Conservation (phyloP, 2,888 invertebrate genomes). For the Idaea biselata region DNA sequence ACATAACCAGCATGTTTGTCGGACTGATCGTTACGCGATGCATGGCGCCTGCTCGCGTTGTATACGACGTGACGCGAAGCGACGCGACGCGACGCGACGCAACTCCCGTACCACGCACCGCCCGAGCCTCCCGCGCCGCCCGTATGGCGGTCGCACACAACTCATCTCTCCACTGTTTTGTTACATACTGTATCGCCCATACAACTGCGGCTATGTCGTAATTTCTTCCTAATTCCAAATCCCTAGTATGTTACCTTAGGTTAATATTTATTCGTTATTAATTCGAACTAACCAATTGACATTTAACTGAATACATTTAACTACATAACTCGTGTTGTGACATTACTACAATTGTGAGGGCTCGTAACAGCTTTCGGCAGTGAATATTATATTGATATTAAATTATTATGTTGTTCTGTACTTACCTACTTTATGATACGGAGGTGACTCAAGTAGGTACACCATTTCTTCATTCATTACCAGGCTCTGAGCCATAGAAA, state of each 20-base stretch:
- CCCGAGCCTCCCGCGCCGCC: too few species aligned
- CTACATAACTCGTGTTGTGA: conserved; percentile 13
- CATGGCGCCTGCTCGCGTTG: conserved; percentile 54
- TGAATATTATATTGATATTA: conserved; percentile 10
- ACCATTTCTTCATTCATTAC: conserved; percentile 44
- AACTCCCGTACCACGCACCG: conserved; percentile 20
- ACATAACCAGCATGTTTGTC: conserved; percentile 60
- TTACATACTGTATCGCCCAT: conserved; percentile 10
- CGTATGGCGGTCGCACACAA: conserved; percentile 26
- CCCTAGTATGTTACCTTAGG: not conserved
- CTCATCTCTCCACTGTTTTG: not conserved
- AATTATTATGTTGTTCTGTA: conserved; percentile 35
- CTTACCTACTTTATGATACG: conserved; percentile 27
- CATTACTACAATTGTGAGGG: conserved; percentile 13
- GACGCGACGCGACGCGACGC: conserved; percentile 33
- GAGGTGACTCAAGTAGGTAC: conserved; percentile 30
- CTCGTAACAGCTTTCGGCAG: conserved; percentile 2
- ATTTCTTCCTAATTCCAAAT: conserved; percentile 12
- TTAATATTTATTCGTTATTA: not conserved
- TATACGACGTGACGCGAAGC: conserved; percentile 38
- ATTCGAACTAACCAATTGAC: conserved; percentile 21
- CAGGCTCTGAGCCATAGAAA: conserved; percentile 50
- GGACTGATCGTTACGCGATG: conserved; percentile 41
- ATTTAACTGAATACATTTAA: conserved; percentile 15
- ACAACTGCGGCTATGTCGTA: conserved; percentile 22